Conservation (phyloP, 1,140 invertebrate genomes). For the Ephestia elutella region DNA sequence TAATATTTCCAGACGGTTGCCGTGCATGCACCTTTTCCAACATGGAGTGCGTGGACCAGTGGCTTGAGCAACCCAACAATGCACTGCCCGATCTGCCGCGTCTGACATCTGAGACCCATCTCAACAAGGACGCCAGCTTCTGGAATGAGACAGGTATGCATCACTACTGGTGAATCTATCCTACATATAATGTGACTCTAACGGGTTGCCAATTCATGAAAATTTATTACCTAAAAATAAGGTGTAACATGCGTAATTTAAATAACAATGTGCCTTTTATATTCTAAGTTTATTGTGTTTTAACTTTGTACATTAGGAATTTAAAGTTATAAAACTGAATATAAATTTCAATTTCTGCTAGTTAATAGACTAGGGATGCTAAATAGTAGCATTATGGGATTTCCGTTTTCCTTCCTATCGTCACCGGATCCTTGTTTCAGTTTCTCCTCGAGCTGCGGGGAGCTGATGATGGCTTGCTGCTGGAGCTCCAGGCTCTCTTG, state of each 20-base stretch:
- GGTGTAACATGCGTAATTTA: no score
- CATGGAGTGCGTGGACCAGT: slow-evolving; percentile 95
- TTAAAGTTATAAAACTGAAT: not conserved
- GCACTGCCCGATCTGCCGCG: slow-evolving; percentile 95
- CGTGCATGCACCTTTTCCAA: slow-evolving; percentile 97
- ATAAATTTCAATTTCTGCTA: not conserved
- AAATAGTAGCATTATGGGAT: not conserved
- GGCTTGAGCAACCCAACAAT: slow-evolving; percentile 95
- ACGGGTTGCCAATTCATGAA: no score
- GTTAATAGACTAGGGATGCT: not conserved
- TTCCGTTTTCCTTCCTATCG: slow-evolving; percentile 5
- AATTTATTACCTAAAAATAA: no score
- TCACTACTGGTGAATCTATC: no score
- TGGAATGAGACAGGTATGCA: slow-evolving; percentile 20
- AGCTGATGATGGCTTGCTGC: slow-evolving; percentile 57
- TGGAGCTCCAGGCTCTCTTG: slow-evolving; percentile 66
- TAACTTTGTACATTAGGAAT: not conserved
- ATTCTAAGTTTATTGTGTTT: not conserved
- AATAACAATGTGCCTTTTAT: no score
- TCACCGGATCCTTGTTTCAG: slow-evolving; percentile 32
- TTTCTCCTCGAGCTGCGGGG: slow-evolving; percentile 59
- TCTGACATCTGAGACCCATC: slow-evolving; percentile 93
- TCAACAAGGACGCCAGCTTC: slow-evolving; percentile 79
- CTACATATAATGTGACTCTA: no score
- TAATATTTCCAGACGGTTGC: slow-evolving; percentile 90